Conservation (phyloP, 1,140 invertebrate species). For the Stenopsyche tienmushanensis region DNA sequence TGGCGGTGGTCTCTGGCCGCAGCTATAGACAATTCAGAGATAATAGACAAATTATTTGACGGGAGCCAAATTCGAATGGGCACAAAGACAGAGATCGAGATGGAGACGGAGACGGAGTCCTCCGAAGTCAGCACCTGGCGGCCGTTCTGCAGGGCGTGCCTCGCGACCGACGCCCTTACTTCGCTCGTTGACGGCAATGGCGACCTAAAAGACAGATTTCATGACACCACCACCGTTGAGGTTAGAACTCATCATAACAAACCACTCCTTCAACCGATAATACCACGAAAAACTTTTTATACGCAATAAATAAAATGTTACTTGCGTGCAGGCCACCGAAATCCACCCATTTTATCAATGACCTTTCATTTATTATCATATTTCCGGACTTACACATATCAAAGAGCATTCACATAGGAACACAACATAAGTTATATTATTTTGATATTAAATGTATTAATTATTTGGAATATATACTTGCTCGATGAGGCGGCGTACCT, state of each 20-base stretch:
- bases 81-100: background rate
- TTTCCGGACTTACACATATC: background rate
- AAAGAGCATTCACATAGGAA: too few species aligned
- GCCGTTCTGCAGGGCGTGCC: conserved; percentile 53
- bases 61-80: background rate
- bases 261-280: background rate
- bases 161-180: conserved; percentile 48
- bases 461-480: too few species aligned
- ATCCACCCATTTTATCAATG: too few species aligned
- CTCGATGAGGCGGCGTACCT: too few species aligned
- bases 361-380: background rate
- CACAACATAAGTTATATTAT: too few species aligned
- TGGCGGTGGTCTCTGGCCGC: too few species aligned
- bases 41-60: background rate
- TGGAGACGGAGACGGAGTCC: background rate
- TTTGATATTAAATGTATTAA: too few species aligned
- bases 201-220: conserved; percentile 48
- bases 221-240: conserved; percentile 50
- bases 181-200: conserved; percentile 47
- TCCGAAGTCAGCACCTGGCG: conserved; percentile 44
- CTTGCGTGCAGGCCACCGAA: too few species aligned
- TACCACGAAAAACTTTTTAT: too few species aligned
- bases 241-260: conserved; percentile 40
- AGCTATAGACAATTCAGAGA: too few species aligned
- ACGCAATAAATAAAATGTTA: background rate